These are phyloP conservation scores for Habropoda laboriosa DNA, from an alignment of 1,140 invertebrate species.

Conservation along the genomic window DNA sequence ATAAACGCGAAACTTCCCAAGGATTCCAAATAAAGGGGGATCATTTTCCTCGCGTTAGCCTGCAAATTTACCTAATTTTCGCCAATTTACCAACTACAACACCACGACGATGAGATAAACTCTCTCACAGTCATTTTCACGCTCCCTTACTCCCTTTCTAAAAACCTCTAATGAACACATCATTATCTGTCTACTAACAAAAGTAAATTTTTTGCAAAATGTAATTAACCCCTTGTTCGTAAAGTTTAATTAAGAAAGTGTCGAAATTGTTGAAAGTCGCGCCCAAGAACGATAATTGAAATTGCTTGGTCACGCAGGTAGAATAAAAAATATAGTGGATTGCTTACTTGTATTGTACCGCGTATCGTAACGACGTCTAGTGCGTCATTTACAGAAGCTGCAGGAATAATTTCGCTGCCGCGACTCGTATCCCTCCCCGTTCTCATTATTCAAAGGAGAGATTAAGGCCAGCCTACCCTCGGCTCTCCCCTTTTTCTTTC, in stretches of 20 bases:
- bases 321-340: too few species aligned
- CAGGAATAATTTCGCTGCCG: conserved; percentile 51
- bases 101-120: background rate
- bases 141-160: background rate
- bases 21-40: background rate
- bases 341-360: too few species aligned
- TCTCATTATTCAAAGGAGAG: conserved; percentile 69
- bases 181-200: too few species aligned
- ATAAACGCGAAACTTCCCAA: too few species aligned
- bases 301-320: too few species aligned
- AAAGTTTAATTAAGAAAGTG: too few species aligned
- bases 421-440: conserved; percentile 28
- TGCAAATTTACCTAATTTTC: conserved; percentile 1
- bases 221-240: too few species aligned
- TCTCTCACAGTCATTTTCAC: background rate
- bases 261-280: too few species aligned
- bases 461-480: conserved; percentile 51
- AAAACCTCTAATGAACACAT: too few species aligned
- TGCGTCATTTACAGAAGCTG: conserved; percentile 48
- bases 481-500: background rate
- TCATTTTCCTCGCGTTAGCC: background rate
- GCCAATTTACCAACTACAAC: background rate
- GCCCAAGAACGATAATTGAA: too few species aligned
- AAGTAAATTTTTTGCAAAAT: too few species aligned
- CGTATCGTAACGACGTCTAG: too few species aligned